phyloP scores from a whole-genome alignment of 2,888 invertebrate genomes.

The Polydrusus tereticollis region DNA sequence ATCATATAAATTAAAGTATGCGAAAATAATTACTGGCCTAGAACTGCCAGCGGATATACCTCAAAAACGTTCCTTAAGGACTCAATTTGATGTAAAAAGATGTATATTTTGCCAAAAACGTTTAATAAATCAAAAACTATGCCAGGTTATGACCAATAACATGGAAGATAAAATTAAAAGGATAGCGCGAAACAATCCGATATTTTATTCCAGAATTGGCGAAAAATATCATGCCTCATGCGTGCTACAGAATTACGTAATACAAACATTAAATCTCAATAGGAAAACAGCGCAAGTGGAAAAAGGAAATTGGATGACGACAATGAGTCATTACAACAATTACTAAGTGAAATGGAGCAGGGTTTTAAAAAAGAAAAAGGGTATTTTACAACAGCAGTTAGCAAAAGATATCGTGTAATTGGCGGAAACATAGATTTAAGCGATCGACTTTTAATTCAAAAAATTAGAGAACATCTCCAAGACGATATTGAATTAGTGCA shows the following conservation, averaged over 20 bases:
- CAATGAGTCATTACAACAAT: constrained; percentile 31
- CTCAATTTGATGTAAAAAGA: constrained; percentile 26
- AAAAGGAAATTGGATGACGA: constrained; percentile 19
- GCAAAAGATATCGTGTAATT: constrained; percentile 29
- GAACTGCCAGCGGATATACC: not conserved
- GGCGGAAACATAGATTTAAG: constrained; percentile 17
- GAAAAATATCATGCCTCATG: not conserved
- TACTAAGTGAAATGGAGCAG: constrained; percentile 36
- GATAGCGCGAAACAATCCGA: constrained; percentile 21
- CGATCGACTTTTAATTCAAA: constrained; percentile 32
- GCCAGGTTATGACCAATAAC: not conserved
- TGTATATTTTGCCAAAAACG: constrained; percentile 32
- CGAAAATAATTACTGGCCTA: constrained; percentile 21
- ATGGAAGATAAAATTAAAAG: constrained; percentile 33
- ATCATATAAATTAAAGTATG: constrained; percentile 30
- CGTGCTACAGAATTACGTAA: no score
- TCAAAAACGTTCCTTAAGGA: constrained; percentile 21
- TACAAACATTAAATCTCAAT: not conserved
- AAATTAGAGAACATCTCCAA: constrained; percentile 24
- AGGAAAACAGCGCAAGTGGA: not conserved
- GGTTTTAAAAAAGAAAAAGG: constrained; percentile 35
- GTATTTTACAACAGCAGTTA: constrained; percentile 33
- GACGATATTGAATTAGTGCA: constrained; percentile 19
- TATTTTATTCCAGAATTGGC: constrained; percentile 30
- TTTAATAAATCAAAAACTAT: constrained; percentile 33